phyloP scores from a whole-genome alignment of 2,888 invertebrate genomes.

The Neoitamus cyanurus region DNA sequence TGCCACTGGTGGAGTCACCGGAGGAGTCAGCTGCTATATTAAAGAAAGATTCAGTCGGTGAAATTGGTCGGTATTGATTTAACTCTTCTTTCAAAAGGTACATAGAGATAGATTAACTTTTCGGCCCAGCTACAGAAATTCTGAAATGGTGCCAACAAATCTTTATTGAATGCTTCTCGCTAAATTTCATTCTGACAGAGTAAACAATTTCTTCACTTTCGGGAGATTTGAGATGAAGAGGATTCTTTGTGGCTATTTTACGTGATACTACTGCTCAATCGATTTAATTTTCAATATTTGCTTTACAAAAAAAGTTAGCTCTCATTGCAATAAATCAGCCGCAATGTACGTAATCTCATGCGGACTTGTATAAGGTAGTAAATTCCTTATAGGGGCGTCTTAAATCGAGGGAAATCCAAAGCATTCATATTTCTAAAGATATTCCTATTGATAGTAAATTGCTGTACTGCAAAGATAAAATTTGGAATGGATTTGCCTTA shows the following conservation, averaged over 20 bases:
- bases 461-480: background rate
- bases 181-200: background rate
- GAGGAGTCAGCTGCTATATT: constrained; percentile 39
- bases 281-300: background rate
- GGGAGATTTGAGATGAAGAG: background rate
- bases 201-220: background rate
- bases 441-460: background rate
- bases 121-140: constrained; percentile 6
- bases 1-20: constrained; percentile 55
- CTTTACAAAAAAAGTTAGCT: background rate
- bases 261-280: background rate
- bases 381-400: background rate
- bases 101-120: constrained; percentile 2
- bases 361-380: background rate
- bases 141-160: constrained; percentile 7
- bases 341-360: background rate
- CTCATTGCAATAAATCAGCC: background rate
- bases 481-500: background rate
- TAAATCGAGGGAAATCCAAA: background rate
- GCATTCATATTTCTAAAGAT: background rate
- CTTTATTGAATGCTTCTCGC: constrained; percentile 12
- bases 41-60: background rate
- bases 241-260: background rate
- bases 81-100: background rate
- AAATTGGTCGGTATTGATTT: constrained; percentile 11